Percentiles rank a stretch among this genome's conserved stretches.
Conservation (phyloP, 2,797 vertebrate genomes). For the Poeciliopsis gracilis region DNA sequence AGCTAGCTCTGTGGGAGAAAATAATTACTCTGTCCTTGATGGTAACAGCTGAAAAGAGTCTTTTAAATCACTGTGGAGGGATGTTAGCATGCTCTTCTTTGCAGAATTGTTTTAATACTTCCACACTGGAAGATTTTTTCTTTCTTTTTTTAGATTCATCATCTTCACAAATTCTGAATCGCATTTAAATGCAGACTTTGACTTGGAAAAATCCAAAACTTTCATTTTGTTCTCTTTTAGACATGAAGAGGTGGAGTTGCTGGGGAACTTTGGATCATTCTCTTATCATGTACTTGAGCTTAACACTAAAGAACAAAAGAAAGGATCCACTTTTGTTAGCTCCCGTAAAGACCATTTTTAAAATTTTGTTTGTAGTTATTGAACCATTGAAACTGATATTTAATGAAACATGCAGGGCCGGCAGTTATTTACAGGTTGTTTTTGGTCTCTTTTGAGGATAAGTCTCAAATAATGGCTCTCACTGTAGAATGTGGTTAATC, state of each 20-base stretch:
- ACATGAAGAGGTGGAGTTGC: background rate
- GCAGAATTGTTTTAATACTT: background rate
- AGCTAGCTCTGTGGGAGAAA: background rate
- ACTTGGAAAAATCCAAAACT: background rate
- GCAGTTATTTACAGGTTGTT: background rate
- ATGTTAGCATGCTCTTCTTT: background rate
- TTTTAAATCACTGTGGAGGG: background rate
- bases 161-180: background rate
- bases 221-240: background rate
- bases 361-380: background rate
- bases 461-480: background rate
- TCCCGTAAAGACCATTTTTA: background rate
- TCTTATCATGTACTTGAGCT: background rate
- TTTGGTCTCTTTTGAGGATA: background rate
- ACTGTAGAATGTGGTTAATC: background rate
- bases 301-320: background rate
- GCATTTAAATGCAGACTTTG: background rate
- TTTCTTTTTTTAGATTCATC: background rate
- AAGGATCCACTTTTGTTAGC: background rate
- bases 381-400: background rate
- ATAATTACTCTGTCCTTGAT: background rate
- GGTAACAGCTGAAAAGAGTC: background rate
- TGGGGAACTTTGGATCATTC: background rate
- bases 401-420: background rate
- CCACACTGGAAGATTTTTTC: background rate